Conservation (phyloP, 2,888 invertebrate genomes). For the Cataglyphis cursor region DNA sequence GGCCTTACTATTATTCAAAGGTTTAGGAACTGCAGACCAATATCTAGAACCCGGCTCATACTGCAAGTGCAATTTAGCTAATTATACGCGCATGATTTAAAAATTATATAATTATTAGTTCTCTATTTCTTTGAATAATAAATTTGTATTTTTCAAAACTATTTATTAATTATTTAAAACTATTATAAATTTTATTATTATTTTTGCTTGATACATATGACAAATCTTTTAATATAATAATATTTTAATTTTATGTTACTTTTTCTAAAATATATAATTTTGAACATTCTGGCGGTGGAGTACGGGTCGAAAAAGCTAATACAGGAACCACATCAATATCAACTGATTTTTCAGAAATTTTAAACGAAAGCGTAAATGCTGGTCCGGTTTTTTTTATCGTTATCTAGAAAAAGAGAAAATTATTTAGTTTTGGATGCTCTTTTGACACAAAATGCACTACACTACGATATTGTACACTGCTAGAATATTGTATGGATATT, state of each 20-base stretch:
- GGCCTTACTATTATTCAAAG: not conserved
- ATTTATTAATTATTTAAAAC: not conserved
- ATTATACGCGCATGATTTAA: not conserved
- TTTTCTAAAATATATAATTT: not conserved
- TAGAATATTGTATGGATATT: not conserved
- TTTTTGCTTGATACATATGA: not conserved
- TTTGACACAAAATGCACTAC: not conserved
- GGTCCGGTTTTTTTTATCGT: slow-evolving; percentile 87
- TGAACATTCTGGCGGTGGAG: not conserved
- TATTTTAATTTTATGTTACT: slow-evolving; percentile 30
- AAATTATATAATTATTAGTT: not conserved
- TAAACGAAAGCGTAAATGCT: slow-evolving; percentile 88
- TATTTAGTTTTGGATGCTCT: not conserved
- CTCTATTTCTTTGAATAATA: not conserved
- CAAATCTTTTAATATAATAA: slow-evolving; percentile 9
- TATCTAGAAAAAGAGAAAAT: slow-evolving; percentile 72
- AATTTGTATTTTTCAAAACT: not conserved
- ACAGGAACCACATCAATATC: slow-evolving; percentile 88
- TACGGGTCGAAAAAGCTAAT: slow-evolving; percentile 26
- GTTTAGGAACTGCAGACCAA: slow-evolving; percentile 88
- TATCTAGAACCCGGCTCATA: not conserved
- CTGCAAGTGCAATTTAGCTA: not conserved
- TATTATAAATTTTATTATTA: not conserved
- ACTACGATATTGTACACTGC: not conserved
- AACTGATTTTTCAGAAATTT: slow-evolving; percentile 75